These are phyloP conservation scores for Sarcophaga carnaria DNA, from an alignment of 2,888 invertebrate species.

Conservation along the genomic window DNA sequence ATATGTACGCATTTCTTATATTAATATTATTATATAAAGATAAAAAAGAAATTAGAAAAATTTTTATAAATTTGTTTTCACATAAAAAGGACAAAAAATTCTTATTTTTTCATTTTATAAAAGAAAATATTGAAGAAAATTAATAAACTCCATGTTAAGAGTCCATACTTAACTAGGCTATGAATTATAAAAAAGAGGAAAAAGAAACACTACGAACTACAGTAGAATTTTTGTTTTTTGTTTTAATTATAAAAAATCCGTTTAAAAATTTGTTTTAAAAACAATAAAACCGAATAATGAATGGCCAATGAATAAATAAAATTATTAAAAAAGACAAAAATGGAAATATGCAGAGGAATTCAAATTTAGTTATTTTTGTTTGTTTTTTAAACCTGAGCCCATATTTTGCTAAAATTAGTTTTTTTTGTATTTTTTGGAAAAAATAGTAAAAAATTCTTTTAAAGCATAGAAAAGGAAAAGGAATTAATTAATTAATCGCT, in stretches of 20 bases:
- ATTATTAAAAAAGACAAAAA: not conserved
- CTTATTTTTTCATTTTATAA: not conserved
- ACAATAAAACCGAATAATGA: not conserved
- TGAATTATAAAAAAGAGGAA: not conserved
- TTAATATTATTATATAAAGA: conserved; percentile 37
- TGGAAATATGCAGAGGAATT: conserved; percentile 16
- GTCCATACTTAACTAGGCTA: not conserved
- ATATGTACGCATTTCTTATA: conserved; percentile 45
- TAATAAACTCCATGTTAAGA: not conserved
- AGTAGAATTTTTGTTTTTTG: no score
- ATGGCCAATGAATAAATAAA: not conserved
- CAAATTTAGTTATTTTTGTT: conserved; percentile 13
- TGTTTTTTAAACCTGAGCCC: conserved; percentile 63
- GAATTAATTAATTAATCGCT: conserved; percentile 32
- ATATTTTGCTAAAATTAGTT: conserved; percentile 34
- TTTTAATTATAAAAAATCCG: no score
- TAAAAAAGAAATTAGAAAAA: conserved; percentile 37
- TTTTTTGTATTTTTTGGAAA: conserved; percentile 36
- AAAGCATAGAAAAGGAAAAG: conserved; percentile 41
- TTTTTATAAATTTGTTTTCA: conserved; percentile 32
- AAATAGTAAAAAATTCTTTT: conserved; percentile 35
- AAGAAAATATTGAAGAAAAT: not conserved
- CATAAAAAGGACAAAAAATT: conserved; percentile 20
- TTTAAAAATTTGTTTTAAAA: conserved; percentile 19
- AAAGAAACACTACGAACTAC: not conserved